These are phyloP conservation scores for Ypsolopha sequella DNA, from an alignment of 2,888 invertebrate genomes.

Conservation along the genomic window DNA sequence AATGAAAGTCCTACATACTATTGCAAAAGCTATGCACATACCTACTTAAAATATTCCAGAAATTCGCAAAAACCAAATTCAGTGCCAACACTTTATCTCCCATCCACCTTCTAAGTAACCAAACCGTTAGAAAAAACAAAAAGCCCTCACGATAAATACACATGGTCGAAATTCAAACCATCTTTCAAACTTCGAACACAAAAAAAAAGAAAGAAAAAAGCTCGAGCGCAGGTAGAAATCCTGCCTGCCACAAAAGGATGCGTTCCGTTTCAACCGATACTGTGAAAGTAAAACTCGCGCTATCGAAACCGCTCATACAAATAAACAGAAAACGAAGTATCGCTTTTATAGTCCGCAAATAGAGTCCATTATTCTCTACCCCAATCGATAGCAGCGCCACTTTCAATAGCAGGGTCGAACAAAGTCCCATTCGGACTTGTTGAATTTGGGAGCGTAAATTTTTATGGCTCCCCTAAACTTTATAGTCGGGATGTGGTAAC, in stretches of 20 bases:
- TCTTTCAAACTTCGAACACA: not conserved
- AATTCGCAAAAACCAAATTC: no score
- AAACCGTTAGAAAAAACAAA: not conserved
- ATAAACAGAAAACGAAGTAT: no score
- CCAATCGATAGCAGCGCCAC: not conserved
- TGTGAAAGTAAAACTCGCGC: slow-evolving; percentile 6
- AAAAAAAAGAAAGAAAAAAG: slow-evolving; percentile 36
- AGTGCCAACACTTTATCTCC: no score
- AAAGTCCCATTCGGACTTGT: not conserved
- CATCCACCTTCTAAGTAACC: no score
- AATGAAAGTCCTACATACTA: no score
- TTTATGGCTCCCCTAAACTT: slow-evolving; percentile 29
- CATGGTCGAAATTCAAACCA: not conserved
- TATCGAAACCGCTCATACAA: no score
- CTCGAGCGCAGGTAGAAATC: slow-evolving; percentile 57
- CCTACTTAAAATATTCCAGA: no score
- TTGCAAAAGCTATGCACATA: no score
- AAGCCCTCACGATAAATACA: slow-evolving; percentile 2
- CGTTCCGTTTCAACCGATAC: slow-evolving; percentile 28
- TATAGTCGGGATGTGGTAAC: slow-evolving; percentile 16
- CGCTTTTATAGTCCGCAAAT: not conserved
- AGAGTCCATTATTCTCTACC: not conserved
- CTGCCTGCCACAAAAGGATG: slow-evolving; percentile 46
- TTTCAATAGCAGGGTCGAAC: not conserved
- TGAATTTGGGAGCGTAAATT: slow-evolving; percentile 23